Evolutionary conservation across 2,797 vertebrate species (phyloP), one percentile per base, ranked within the genome.

Genomic region (Sebastes reedi): DNA sequence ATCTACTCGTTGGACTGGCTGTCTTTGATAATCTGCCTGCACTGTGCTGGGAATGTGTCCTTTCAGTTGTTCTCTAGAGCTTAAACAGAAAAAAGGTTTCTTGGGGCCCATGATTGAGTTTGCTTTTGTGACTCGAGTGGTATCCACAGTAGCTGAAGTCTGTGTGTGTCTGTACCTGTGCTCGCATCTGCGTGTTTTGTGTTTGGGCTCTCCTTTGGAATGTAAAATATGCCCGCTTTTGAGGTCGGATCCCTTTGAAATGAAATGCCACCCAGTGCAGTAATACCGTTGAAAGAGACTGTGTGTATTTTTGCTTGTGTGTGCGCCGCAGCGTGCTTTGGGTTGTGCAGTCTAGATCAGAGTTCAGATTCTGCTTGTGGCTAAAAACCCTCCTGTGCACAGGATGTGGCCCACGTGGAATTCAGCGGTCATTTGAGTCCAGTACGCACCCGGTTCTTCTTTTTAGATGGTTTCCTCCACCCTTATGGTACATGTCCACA

Each of bases 231-330:
- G 84, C 30, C 66, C 16, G n/a, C 79, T 80, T 83, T 88, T 85
- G 81, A 82, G 86, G 67, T 86, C 67, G 46, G 72, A 90, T 83
- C 83, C 74, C 74, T 81, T 93, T 91, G 83, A 90, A 93, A 91
- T 86, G 78, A 83, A 90, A 91, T 81, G 79, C 84, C 88, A 89
- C 85, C 80, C 81, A 69, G 81, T 73, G 72, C 16, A 83, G 67
- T 82, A 83, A 86, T 78, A 75, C 67, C 36, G 27, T 56, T 86
- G 79, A 81, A 89, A 81, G 86, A 82, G 70, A 52, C 58, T 61
- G 83, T 86, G 87, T 84, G 58, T 77, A 13, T 88, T 79, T 86
- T 54, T 73, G 69, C 59, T n/a, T 67, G 67, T 87, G 75, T 83
- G 72, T 50, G 67, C 56, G 65, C 50, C 16, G 5, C 58, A 6